These are phyloP conservation scores for Phyllotreta striolata DNA, from an alignment of 2,888 invertebrate species.

Conservation along the genomic window DNA sequence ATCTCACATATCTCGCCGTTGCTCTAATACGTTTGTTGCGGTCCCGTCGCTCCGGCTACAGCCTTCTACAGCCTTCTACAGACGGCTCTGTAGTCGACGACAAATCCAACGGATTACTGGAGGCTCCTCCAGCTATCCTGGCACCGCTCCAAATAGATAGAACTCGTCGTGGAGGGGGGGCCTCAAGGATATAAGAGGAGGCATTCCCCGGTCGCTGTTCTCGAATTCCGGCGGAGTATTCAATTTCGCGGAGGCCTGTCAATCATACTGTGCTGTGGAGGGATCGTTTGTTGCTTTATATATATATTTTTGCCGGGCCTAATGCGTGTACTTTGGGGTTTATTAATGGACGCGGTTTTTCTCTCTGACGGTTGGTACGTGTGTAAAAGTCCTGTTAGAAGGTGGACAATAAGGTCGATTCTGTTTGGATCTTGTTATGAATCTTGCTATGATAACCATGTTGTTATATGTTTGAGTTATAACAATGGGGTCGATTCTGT, in stretches of 20 bases:
- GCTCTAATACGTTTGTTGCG: conserved; percentile 52
- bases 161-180: conserved; percentile 51
- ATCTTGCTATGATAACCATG: no score
- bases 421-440: no score
- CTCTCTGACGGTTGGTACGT: no score
- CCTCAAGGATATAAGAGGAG: conserved; percentile 37
- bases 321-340: no score
- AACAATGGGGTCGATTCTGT: no score
- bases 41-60: conserved; percentile 48
- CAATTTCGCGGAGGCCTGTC: conserved; percentile 35
- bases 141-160: conserved; percentile 54
- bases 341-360: no score
- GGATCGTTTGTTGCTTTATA: conserved; percentile 13
- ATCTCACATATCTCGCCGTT: no score
- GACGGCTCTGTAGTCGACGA: conserved; percentile 44
- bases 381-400: no score
- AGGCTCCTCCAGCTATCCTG: conserved; percentile 49
- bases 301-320: no score
- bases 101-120: conserved; percentile 53
- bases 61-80: conserved; percentile 44
- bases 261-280: conserved; percentile 30
- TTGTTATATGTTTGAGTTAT: no score
- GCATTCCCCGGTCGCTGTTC: conserved; percentile 46
- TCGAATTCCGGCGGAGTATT: conserved; percentile 37
- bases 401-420: no score